Conservation (phyloP, 2,113 vertebrate genomes). For the Elachura formosa region DNA sequence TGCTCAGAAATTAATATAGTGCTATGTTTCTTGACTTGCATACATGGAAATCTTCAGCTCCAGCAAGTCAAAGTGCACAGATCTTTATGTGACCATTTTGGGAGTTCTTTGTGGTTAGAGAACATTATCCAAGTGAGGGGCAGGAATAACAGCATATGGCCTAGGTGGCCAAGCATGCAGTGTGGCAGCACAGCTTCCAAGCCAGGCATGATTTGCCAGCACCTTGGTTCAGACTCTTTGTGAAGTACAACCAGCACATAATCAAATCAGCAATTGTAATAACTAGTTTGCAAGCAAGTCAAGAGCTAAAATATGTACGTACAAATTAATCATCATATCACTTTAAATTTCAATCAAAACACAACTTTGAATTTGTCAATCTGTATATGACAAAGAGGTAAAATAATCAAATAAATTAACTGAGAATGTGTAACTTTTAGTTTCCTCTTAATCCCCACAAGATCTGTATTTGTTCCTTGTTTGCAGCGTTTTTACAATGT, state of each 20-base stretch:
- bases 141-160: background rate
- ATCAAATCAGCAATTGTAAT: background rate
- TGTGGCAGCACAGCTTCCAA: background rate
- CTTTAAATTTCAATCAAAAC: constrained; percentile 25
- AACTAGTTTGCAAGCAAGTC: constrained; percentile 25
- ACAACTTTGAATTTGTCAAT: constrained; percentile 20
- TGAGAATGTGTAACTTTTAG: background rate
- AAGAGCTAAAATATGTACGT: background rate
- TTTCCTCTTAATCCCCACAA: background rate
- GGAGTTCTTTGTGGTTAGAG: background rate
- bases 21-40: background rate
- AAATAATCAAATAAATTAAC: constrained; percentile 28
- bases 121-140: background rate
- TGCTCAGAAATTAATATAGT: background rate
- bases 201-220: background rate
- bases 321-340: background rate
- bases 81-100: background rate
- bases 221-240: background rate
- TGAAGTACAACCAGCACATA: background rate
- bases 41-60: background rate
- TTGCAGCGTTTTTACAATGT: constrained; percentile 5
- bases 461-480: background rate
- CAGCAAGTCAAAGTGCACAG: background rate
- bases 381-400: background rate
- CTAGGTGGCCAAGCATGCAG: background rate